Percentiles rank a stretch among this genome's conserved stretches.
These are phyloP conservation scores for Podiceps cristatus DNA, from an alignment of 2,113 vertebrate species.

Conservation along the genomic window DNA sequence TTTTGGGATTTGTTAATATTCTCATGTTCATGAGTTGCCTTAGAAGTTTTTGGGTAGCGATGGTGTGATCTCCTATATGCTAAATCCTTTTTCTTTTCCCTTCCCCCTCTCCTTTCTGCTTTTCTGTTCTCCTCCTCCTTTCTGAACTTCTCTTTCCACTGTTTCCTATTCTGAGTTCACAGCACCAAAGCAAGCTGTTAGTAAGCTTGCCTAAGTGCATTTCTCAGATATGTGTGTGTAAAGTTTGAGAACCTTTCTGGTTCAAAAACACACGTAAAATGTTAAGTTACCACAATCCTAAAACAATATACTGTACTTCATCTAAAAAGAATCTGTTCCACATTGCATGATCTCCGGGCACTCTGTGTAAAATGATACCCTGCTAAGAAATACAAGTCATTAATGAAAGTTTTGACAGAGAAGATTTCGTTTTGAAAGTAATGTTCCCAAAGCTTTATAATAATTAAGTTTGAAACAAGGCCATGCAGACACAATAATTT, in stretches of 20 bases:
- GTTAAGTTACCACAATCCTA: neutral
- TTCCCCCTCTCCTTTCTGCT: neutral
- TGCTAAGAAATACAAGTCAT: neutral
- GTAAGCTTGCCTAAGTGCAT: neutral
- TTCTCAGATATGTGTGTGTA: neutral
- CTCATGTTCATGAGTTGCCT: neutral
- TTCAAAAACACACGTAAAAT: neutral
- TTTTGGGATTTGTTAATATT: neutral
- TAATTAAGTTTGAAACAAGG: constrained; percentile 61
- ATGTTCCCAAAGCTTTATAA: constrained; percentile 54
- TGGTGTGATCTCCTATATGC: neutral
- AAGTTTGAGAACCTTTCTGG: neutral
- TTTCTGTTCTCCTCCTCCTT: neutral
- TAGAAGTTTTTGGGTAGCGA: neutral
- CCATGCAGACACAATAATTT: constrained; percentile 54
- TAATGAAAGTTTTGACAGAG: constrained; percentile 73
- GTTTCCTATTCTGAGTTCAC: neutral
- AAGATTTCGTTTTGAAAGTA: constrained; percentile 69
- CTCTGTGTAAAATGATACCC: constrained; percentile 34
- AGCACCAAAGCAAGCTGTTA: neutral
- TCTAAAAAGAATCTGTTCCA: constrained; percentile 47
- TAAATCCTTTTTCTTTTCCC: neutral
- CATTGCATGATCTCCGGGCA: neutral
- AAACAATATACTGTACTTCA: constrained; percentile 21
- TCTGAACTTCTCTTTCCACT: neutral